Conservation (phyloP, 2,888 invertebrate genomes). For the Helicoverpa assulta region DNA sequence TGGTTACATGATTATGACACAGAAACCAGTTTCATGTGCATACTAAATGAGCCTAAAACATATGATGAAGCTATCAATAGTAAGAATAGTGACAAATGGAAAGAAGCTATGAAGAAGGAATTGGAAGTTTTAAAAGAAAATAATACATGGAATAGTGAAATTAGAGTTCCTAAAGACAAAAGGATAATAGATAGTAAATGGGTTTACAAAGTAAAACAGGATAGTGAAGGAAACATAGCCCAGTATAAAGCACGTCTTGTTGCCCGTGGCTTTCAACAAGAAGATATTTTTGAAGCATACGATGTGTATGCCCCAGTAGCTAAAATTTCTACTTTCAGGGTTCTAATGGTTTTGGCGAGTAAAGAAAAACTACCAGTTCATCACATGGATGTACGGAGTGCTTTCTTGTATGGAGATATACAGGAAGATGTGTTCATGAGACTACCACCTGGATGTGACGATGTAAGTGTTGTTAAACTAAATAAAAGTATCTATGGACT, state of each 20-base stretch:
- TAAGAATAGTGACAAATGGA: background rate
- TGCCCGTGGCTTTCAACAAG: slow-evolving; percentile 15
- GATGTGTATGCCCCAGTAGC: no score
- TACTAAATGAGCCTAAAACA: slow-evolving; percentile 5
- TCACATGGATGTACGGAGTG: no score
- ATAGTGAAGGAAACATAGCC: slow-evolving; percentile 3
- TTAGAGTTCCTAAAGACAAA: slow-evolving; percentile 7
- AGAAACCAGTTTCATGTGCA: slow-evolving; percentile 9
- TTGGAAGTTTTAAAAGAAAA: slow-evolving; percentile 11
- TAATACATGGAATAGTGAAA: no score
- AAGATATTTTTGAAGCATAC: slow-evolving; percentile 12
- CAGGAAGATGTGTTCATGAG: no score
- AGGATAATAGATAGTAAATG: slow-evolving; percentile 16
- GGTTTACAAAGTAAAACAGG: slow-evolving; percentile 18
- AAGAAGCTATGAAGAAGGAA: slow-evolving; percentile 5
- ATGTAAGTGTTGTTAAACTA: no score
- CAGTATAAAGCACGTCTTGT: slow-evolving; percentile 14
- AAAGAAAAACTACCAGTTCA: no score
- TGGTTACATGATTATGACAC: slow-evolving; percentile 10
- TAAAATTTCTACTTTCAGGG: no score
- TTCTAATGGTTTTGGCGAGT: no score
- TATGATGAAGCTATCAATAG: slow-evolving; percentile 6
- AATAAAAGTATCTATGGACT: no score
- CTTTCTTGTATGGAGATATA: no score
- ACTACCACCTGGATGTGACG: no score